Percentiles rank a stretch among this genome's conserved stretches.
Conservation (phyloP, 35 echinoderm and acorn worm genomes). For the Ophioderma brevispina region DNA sequence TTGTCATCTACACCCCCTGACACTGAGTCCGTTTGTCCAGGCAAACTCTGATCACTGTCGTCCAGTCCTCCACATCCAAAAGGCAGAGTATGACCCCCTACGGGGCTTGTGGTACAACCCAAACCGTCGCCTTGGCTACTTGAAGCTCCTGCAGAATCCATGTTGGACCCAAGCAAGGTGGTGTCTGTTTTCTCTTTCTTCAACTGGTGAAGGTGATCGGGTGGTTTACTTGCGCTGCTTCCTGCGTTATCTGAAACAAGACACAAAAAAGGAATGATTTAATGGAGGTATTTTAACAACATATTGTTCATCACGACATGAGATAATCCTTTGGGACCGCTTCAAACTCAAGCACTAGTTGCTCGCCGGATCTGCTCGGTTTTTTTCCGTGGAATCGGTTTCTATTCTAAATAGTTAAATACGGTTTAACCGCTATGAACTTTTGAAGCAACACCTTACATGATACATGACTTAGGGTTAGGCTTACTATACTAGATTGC, state of each 20-base stretch:
- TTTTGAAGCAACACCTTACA: too few relatives aligned
- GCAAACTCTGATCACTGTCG: background rate
- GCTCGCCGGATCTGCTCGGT: too few relatives aligned
- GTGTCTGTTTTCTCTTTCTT: background rate
- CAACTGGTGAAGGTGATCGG: background rate
- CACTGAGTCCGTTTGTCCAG: background rate
- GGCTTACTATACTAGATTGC: too few relatives aligned
- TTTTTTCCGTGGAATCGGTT: too few relatives aligned
- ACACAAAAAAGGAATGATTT: background rate
- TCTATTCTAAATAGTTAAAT: too few relatives aligned
- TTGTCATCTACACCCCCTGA: constrained; percentile 5
- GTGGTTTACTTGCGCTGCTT: background rate
- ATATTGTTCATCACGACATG: too few relatives aligned
- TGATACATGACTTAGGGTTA: too few relatives aligned
- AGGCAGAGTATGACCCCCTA: background rate
- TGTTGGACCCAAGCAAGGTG: background rate
- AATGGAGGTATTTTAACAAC: too few relatives aligned
- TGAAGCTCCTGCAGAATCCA: background rate
- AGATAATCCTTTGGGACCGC: too few relatives aligned
- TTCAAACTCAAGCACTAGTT: too few relatives aligned
- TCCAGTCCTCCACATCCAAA: background rate
- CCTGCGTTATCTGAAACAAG: background rate
- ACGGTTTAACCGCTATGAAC: too few relatives aligned
- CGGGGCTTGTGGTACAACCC: background rate
- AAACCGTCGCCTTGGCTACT: background rate